phyloP scores from a whole-genome alignment of 2,797 vertebrate species.

The Allobates femoralis region DNA sequence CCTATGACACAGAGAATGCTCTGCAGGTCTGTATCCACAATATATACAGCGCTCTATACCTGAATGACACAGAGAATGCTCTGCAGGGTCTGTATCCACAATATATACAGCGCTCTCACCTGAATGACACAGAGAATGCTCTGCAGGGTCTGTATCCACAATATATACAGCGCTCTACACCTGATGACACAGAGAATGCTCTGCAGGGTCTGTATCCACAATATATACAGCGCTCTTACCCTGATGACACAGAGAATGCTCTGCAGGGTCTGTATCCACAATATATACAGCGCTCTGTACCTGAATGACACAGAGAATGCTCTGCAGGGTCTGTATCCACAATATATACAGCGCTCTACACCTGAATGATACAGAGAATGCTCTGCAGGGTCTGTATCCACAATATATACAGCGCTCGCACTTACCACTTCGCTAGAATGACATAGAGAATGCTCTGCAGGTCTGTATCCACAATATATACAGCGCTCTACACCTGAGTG shows the following conservation, averaged over 20 bases:
- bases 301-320: not conserved
- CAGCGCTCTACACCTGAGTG: not conserved
- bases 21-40: no score
- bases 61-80: not conserved
- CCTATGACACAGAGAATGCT: no score
- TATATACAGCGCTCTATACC: no score
- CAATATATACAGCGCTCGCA: not conserved
- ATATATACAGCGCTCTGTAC: no score
- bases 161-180: not conserved
- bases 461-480: not conserved
- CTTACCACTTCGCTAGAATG: no score
- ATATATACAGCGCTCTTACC: not conserved
- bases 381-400: not conserved
- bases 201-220: not conserved
- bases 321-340: not conserved
- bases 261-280: no score
- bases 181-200: not conserved
- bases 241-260: no score
- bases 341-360: not conserved
- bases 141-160: not conserved
- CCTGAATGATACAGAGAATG: accelerated
- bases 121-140: not conserved
- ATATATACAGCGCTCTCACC: not conserved
- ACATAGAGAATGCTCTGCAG: not conserved
- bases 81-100: not conserved